Evolutionary conservation across 2,888 invertebrate species (phyloP).

Genomic region (Nomada hirtipes): DNA sequence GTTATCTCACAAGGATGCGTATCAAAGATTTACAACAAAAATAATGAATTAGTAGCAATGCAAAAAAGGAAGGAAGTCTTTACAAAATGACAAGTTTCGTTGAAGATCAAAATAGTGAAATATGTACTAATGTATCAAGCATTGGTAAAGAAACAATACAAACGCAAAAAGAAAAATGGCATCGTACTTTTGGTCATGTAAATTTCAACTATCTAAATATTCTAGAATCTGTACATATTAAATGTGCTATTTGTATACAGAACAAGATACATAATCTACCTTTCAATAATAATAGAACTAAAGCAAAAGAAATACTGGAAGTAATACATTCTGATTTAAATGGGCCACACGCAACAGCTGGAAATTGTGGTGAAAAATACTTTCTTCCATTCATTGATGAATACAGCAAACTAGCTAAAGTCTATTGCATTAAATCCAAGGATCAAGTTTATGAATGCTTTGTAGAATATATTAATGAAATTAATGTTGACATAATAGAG

Average conservation of each 20-base stretch:
- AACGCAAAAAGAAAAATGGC: slow-evolving; percentile 62
- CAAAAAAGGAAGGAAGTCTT: too few relatives aligned
- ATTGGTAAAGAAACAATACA: too few relatives aligned
- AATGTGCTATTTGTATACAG: slow-evolving; percentile 46
- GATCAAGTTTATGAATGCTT: slow-evolving; percentile 16
- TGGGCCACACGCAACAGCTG: slow-evolving; percentile 2
- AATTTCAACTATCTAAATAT: slow-evolving; percentile 61
- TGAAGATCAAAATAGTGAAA: too few relatives aligned
- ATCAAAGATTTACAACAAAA: too few relatives aligned
- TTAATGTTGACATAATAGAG: slow-evolving; percentile 15
- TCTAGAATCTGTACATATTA: slow-evolving; percentile 34
- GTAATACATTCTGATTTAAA: slow-evolving; percentile 21
- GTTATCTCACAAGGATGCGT: too few relatives aligned
- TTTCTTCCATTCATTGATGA: slow-evolving; percentile 32
- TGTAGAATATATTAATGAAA: neutral
- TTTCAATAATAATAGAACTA: slow-evolving; percentile 53
- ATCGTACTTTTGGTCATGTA: slow-evolving; percentile 60
- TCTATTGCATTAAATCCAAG: slow-evolving; percentile 23
- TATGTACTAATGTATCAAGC: too few relatives aligned
- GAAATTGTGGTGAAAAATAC: slow-evolving; percentile 13
- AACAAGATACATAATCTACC: slow-evolving; percentile 58
- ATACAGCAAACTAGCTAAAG: slow-evolving; percentile 10
- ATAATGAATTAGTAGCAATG: too few relatives aligned
- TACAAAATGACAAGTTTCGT: too few relatives aligned
- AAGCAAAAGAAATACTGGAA: slow-evolving; percentile 35